Percentiles rank a stretch among this genome's conserved stretches.
phyloP scores from a whole-genome alignment of 2,113 vertebrate species.

The Calonectris borealis region DNA sequence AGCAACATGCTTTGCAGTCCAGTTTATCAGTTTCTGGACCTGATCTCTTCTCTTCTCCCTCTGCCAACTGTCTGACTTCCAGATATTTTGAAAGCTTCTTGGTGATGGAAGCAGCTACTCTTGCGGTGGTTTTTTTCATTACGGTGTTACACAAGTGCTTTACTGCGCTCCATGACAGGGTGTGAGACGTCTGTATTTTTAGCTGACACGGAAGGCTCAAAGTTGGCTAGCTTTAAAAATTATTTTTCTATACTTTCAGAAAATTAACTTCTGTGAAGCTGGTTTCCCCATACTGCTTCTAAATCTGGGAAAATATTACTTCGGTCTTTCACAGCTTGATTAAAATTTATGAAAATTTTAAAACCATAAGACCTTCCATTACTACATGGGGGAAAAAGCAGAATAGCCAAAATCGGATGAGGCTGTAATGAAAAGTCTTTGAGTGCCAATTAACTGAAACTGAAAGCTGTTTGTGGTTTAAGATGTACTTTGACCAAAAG shows the following conservation, averaged over 20 bases:
- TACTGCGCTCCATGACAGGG: neutral
- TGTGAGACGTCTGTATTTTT: neutral
- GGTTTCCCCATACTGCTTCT: neutral
- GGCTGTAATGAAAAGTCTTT: neutral
- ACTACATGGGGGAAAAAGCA: neutral
- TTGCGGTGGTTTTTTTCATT: neutral
- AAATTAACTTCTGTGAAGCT: neutral
- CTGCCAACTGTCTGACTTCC: neutral
- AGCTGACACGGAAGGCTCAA: neutral
- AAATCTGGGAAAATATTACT: neutral
- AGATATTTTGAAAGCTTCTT: neutral
- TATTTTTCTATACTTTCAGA: neutral
- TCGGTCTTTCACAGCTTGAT: neutral
- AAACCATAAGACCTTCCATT: neutral
- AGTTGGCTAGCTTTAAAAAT: neutral
- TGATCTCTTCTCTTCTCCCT: neutral
- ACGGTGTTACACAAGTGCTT: neutral
- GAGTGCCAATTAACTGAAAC: neutral
- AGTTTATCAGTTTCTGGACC: neutral
- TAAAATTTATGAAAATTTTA: neutral
- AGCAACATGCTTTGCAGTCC: neutral
- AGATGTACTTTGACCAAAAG: neutral
- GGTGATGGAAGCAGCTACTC: neutral
- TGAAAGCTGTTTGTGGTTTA: neutral
- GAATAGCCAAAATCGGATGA: neutral